These are phyloP conservation scores for Hipposideros larvatus DNA, from an alignment of 2,797 vertebrate species.

Conservation along the genomic window DNA sequence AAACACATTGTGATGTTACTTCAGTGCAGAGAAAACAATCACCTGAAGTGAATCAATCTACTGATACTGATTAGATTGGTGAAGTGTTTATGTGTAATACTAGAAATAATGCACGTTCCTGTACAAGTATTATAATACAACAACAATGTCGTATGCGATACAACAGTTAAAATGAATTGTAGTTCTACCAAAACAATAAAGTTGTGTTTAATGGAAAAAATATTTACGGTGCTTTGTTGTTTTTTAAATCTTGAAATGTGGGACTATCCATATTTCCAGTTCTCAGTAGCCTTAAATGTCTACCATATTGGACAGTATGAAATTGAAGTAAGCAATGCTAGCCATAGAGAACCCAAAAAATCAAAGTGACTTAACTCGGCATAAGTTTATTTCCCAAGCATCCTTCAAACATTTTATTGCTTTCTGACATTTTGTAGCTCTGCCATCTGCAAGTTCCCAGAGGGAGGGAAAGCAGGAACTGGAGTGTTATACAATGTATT, in stretches of 20 bases:
- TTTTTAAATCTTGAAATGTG: constrained; percentile 10
- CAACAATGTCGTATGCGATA: neutral
- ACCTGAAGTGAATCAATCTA: neutral
- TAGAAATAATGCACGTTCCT: constrained; percentile 48
- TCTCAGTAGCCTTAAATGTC: neutral
- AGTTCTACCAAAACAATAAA: constrained; percentile 75
- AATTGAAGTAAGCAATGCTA: neutral
- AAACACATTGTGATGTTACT: neutral
- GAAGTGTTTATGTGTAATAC: neutral
- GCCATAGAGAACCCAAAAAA: neutral
- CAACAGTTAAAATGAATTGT: constrained; percentile 56
- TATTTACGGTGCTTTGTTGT: neutral
- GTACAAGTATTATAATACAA: neutral
- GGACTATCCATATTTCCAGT: neutral
- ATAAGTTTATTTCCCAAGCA: neutral
- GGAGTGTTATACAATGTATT: neutral
- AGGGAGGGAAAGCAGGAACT: neutral
- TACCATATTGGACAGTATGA: neutral
- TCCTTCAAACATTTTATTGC: neutral
- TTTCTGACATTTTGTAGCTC: neutral
- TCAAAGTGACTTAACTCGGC: neutral
- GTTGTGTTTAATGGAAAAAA: constrained; percentile 48
- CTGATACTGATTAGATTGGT: constrained; percentile 15
- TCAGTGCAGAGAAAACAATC: constrained; percentile 23
- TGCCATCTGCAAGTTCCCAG: neutral